Evolutionary conservation across 2,113 vertebrate genomes (phyloP).

Genomic region (Odontophorus gujanensis): DNA sequence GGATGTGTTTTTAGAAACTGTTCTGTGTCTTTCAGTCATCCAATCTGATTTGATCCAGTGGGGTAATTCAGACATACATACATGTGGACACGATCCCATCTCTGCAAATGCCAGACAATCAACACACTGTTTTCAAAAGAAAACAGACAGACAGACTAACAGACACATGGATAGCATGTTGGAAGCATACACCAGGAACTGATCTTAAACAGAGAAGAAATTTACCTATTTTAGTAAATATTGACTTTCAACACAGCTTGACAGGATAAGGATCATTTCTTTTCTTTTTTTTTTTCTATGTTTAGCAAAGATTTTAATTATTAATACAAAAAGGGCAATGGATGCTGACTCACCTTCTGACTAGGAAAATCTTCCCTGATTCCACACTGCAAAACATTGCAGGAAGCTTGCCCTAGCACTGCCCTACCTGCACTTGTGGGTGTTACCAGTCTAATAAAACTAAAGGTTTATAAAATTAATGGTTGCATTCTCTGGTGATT

Average conservation of each 20-base stretch:
- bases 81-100: accelerated
- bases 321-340: neutral
- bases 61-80: neutral
- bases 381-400: neutral
- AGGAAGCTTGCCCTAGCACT: neutral
- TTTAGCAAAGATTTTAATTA: neutral
- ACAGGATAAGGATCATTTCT: neutral
- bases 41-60: neutral
- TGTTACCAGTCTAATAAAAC: slow-evolving; percentile 7
- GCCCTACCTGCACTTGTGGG: neutral
- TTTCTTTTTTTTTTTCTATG: accelerated
- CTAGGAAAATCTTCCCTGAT: neutral
- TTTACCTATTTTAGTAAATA: neutral
- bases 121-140: neutral
- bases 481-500: neutral
- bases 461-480: slow-evolving; percentile 18
- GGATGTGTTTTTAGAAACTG: neutral
- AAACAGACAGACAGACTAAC: neutral
- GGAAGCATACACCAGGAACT: neutral
- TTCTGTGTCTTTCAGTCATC: neutral
- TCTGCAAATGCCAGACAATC: neutral
- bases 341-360: neutral
- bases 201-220: neutral
- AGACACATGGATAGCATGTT: neutral
- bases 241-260: neutral